Evolutionary conservation across 2,797 vertebrate genomes (phyloP).

Genomic region (Eospalax fontanierii): DNA sequence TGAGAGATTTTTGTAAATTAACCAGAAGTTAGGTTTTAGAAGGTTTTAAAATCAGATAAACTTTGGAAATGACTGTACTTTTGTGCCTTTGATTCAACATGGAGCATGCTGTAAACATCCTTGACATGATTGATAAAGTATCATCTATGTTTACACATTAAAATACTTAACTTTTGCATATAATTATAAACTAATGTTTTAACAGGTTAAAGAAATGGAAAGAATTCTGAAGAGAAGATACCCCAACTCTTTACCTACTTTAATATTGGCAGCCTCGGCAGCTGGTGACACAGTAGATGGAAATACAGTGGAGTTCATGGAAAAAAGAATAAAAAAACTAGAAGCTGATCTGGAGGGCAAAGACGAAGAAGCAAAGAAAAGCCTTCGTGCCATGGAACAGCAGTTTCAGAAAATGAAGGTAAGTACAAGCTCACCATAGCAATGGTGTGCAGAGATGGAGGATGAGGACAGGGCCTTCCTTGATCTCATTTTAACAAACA

Average conservation of each 20-base stretch:
- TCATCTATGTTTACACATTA: conserved; percentile 39
- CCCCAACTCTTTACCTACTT: conserved; percentile 96
- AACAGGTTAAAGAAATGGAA: conserved; percentile 93
- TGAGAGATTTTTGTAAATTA: conserved; percentile 32
- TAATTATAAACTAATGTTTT: conserved; percentile 65
- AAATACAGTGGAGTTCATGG: conserved; percentile 92
- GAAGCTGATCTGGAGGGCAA: conserved; percentile 95
- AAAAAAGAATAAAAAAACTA: conserved; percentile 94
- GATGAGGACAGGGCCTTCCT: not conserved
- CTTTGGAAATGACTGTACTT: conserved; percentile 28
- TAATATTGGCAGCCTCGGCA: conserved; percentile 95
- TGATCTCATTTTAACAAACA: not conserved
- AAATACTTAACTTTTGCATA: conserved; percentile 46
- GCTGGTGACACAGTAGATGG: conserved; percentile 83
- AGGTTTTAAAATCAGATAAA: conserved; percentile 6
- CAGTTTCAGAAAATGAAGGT: conserved; percentile 97
- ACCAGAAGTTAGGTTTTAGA: not conserved
- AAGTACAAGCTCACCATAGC: not conserved
- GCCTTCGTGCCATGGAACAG: conserved; percentile 95
- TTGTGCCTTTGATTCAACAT: conserved; percentile 26
- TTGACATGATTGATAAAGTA: not conserved
- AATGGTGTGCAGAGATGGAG: not conserved
- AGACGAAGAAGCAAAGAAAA: conserved; percentile 95
- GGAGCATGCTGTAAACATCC: not conserved
- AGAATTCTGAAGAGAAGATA: conserved; percentile 93